Evolutionary conservation across 2,113 vertebrate species (phyloP), one percentile per base, ranked within the genome.

Genomic region (Egretta garzetta): DNA sequence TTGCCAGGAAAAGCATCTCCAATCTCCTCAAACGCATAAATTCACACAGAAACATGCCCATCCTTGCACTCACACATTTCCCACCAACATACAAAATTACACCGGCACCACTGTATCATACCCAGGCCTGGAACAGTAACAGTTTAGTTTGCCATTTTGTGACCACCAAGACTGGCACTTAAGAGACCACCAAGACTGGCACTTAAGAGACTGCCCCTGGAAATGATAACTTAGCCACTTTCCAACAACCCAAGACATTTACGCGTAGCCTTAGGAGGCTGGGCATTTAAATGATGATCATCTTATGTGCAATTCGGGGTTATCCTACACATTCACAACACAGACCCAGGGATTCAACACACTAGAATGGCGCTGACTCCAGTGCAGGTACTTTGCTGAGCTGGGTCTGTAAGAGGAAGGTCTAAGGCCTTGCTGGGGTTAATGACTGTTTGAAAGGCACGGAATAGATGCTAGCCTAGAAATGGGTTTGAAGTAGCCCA

Each of bases 51-150:
- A 87, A 74, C 21, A 39, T 5, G 63, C 21, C 41, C 45, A 28
- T 27, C 72, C 66, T 9, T 32, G 60, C 56, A 89, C 52, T 22
- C 39, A 23, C 50, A 37, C 5, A 4, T 39, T 73, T 52, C 64
- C 41, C 41, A 75, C 32, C 47, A 24, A 50, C 27, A 12, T 7
- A 60, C 41, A 1, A 1, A 35, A 27, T 62, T 33, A 84, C 35
- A 12, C 20, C 15, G 37, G 21, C 18, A 33, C 8, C 41, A 47
- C 24, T 1, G 0, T 16, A 28, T 15, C 35, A 5, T 4, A 24
- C 6, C 28, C 52, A 43, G 10, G 39, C 21, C 55, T 66, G 35
- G 8, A 77, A 60, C 18, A 68, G 26, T 26, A 60, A 47, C 30
- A 60, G 22, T 49, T 83, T 52, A 13, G 43, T 53, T 21, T 63